Conservation (phyloP, 2,113 vertebrate genomes). For the Muscicapa adusta region DNA sequence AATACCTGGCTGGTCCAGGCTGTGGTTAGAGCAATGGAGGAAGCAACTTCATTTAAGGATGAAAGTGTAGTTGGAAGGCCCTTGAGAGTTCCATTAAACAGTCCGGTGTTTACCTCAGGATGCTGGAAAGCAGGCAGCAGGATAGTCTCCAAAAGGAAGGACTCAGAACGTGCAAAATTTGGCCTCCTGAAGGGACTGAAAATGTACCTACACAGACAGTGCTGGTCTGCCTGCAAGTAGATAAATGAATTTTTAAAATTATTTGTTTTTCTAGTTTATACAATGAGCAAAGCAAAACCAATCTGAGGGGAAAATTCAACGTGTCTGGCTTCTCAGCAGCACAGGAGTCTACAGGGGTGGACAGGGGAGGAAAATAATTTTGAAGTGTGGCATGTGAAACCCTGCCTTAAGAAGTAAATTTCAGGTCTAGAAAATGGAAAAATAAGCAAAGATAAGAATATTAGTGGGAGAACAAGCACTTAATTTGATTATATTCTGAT, state of each 20-base stretch:
- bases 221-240: not conserved
- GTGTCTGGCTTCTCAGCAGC: not conserved
- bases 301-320: not conserved
- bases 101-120: rapidly evolving
- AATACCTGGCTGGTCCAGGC: not conserved
- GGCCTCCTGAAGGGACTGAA: not conserved
- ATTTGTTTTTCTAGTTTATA: not conserved
- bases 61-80: not conserved
- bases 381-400: not conserved
- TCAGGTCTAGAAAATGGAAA: not conserved
- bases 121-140: not conserved
- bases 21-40: not conserved
- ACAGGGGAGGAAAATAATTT: not conserved
- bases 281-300: not conserved
- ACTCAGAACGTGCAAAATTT: rapidly evolving
- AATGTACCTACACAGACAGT: not conserved
- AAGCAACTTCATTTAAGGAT: not conserved
- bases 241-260: not conserved
- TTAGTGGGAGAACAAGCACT: not conserved
- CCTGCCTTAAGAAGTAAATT: not conserved
- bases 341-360: not conserved
- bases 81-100: not conserved
- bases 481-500: not conserved
- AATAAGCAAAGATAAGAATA: not conserved
- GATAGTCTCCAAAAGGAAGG: not conserved